Percentiles rank a stretch among this genome's conserved stretches.
Evolutionary conservation across 2,113 vertebrate genomes (phyloP).

Genomic region (Epinephelus cyanopodus): DNA sequence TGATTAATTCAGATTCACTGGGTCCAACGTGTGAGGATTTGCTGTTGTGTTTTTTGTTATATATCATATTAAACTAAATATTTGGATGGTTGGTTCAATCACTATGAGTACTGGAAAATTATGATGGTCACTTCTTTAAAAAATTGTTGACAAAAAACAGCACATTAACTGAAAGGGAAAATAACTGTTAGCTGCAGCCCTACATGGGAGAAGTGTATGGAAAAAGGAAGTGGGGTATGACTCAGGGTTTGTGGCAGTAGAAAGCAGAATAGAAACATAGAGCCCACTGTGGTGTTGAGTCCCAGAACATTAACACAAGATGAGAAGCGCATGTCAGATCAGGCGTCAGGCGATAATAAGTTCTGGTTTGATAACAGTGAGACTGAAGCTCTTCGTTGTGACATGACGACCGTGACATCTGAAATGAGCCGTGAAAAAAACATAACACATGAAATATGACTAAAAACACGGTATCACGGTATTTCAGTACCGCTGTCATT

Average conservation of each 20-base stretch:
- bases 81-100: background rate
- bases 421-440: background rate
- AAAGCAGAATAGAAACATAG: slow-evolving; percentile 51
- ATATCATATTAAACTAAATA: background rate
- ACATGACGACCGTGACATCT: background rate
- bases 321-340: background rate
- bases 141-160: background rate
- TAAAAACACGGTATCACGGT: background rate
- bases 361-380: background rate
- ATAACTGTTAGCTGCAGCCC: background rate
- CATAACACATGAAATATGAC: background rate
- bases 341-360: slow-evolving; percentile 3
- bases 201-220: slow-evolving; percentile 6
- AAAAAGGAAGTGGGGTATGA: slow-evolving; percentile 29
- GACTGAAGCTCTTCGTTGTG: background rate
- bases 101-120: background rate
- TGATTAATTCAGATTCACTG: background rate
- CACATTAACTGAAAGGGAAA: background rate
- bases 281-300: background rate
- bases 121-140: background rate
- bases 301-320: background rate
- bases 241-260: slow-evolving; percentile 12
- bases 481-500: background rate
- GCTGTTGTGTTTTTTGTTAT: background rate
- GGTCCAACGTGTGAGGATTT: background rate